phyloP scores from a whole-genome alignment of 2,888 invertebrate species.

The Anticlea derivata region DNA sequence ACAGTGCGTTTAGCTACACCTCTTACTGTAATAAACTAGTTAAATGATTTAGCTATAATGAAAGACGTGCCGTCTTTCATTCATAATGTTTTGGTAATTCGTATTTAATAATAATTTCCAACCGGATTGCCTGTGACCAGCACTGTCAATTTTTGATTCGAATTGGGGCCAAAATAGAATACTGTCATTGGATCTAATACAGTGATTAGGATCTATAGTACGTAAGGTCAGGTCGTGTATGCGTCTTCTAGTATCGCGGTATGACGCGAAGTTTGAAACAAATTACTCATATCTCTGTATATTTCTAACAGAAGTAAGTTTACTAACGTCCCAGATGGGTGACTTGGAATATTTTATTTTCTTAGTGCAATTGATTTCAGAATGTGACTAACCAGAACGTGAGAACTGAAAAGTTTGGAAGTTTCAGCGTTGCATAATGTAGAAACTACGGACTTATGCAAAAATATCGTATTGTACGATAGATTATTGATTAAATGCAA shows the following conservation, averaged over 20 bases:
- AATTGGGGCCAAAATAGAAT: background rate
- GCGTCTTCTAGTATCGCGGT: background rate
- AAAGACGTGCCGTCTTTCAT: background rate
- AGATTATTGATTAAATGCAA: constrained; percentile 20
- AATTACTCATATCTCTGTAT: background rate
- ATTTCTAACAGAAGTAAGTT: background rate
- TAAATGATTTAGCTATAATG: background rate
- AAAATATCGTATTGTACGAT: constrained; percentile 27
- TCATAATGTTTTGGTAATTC: background rate
- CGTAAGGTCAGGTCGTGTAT: background rate
- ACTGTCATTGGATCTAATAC: background rate
- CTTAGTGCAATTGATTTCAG: background rate
- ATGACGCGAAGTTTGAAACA: background rate
- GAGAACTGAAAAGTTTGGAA: background rate
- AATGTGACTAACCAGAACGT: background rate
- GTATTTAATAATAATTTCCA: background rate
- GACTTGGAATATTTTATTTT: background rate
- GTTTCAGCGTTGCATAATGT: constrained; percentile 22
- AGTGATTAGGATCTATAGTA: background rate
- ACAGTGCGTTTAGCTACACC: background rate
- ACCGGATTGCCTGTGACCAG: background rate
- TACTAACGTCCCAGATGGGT: background rate
- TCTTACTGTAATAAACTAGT: background rate
- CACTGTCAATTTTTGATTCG: background rate
- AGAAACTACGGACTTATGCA: constrained; percentile 33